Base-by-base conservation (phyloP, 1,140 invertebrate genomes). In the Heterodera schachtii region DNA sequence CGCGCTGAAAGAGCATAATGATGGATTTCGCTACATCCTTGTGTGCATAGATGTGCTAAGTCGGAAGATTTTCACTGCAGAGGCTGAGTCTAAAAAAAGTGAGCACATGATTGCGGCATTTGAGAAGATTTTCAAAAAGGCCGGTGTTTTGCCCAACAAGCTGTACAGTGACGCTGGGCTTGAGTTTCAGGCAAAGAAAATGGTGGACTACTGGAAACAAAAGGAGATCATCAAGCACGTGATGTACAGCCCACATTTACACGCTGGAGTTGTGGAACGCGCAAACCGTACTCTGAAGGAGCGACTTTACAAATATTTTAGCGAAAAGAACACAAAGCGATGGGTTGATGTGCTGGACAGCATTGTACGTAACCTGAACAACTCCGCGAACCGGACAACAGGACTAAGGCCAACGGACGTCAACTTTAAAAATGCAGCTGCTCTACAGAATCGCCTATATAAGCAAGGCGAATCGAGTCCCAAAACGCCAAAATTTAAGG, bases 1-100 rank as follows among this genome's bases (percentile, higher is more conserved):
- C 9, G 13, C 74, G 11, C 19, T 82, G 21, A 47, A 16, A n/a
- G 3, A 73, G 3, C 19, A 44, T 13, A 82, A 82, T 52, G 81
- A 82, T 67, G 83, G 67, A 7, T 79, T 47, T 21, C 21, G 31
- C 1, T 82, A 85, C 67, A 19, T 85, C 8, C 44, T 82, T 31
- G 71, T 84, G 5, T 81, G 77, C 49, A 44, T 84, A n/a, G 81
- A 82, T 47, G 70, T 84, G 47, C 49, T 84, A 13, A 84, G 82
- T 7, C 43, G 83, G 46, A 43, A 84, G 49, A 49, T 83, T 84
- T 75, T 79, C 21, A 75, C 44, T 43, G 77, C 46, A 43, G 78
- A 78, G 4, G 81, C 81, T 0, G 21, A 60, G 21, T 60, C 83
- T 0, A 82, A 82, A 80, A 73, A 66, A 79, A 41, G 82, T 70